These are phyloP conservation scores for Eulithis testata DNA, from an alignment of 2,888 invertebrate species.

Conservation along the genomic window DNA sequence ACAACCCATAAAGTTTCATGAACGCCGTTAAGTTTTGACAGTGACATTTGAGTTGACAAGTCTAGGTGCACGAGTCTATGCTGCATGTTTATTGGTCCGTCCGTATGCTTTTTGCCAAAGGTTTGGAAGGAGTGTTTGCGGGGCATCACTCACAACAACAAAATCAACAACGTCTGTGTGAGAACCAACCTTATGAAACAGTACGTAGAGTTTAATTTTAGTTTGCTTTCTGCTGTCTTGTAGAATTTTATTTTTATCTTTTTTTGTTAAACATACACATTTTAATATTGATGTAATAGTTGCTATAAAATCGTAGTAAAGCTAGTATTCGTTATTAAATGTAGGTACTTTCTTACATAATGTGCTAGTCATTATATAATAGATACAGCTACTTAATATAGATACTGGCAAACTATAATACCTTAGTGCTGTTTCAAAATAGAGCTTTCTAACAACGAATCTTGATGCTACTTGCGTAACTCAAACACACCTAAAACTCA, in stretches of 20 bases:
- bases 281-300: slow-evolving; percentile 1
- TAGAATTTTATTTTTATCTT: not conserved
- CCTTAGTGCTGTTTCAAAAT: too few relatives aligned
- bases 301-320: slow-evolving; percentile 3
- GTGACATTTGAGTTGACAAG: slow-evolving; percentile 46
- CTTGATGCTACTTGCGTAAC: too few relatives aligned
- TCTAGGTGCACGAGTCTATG: slow-evolving; percentile 42
- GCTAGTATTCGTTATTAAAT: slow-evolving; percentile 2
- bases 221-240: slow-evolving; percentile 20
- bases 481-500: not conserved
- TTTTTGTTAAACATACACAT: not conserved
- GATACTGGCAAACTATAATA: too few relatives aligned
- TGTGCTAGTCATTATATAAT: not conserved
- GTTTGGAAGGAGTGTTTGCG: slow-evolving; percentile 96
- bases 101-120: slow-evolving; percentile 81
- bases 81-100: slow-evolving; percentile 63
- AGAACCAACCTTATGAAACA: slow-evolving; percentile 98
- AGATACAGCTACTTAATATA: not conserved
- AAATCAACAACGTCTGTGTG: slow-evolving; percentile 98
- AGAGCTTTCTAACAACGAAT: too few relatives aligned
- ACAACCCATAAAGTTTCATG: not conserved
- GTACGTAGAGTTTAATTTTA: slow-evolving; percentile 87
- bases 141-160: slow-evolving; percentile 97
- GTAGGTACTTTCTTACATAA: not conserved
- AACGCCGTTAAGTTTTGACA: not conserved